phyloP scores from a whole-genome alignment of 2,797 vertebrate genomes.

The Cyprinella venusta region DNA sequence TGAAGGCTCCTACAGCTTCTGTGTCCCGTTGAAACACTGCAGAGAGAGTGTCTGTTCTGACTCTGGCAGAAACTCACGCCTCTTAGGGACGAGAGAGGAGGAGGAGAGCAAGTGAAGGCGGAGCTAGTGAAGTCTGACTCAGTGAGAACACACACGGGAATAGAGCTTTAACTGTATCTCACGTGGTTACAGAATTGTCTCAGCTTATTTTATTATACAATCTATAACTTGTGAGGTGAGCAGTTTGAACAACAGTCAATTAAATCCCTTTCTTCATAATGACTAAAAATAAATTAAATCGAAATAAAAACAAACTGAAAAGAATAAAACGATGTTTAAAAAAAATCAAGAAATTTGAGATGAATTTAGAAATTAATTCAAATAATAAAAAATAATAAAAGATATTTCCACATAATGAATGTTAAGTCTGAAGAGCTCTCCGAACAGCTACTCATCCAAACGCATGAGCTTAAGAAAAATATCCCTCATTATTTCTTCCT shows the following conservation, averaged over 20 bases:
- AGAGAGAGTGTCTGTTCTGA: constrained; percentile 62
- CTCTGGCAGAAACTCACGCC: constrained; percentile 70
- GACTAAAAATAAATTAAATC: neutral
- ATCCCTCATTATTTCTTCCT: neutral
- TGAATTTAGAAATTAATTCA: neutral
- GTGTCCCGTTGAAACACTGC: constrained; percentile 60
- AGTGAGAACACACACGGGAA: constrained; percentile 31
- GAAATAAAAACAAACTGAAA: neutral
- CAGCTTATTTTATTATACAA: neutral
- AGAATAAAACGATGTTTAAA: neutral
- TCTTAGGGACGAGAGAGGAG: constrained; percentile 64
- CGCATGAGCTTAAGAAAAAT: neutral
- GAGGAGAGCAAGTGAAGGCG: constrained; percentile 57
- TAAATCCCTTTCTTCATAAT: neutral
- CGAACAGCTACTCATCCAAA: constrained; percentile 3
- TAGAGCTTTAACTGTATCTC: neutral
- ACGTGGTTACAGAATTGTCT: neutral
- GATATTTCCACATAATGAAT: neutral
- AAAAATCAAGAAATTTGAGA: no score
- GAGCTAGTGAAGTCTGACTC: constrained; percentile 55
- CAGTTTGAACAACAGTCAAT: neutral
- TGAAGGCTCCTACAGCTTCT: constrained; percentile 62
- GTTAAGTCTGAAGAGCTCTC: neutral
- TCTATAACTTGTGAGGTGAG: neutral
- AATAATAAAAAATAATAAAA: neutral